Evolutionary conservation across 2,113 vertebrate genomes (phyloP).

Genomic region (Athene cunicularia): DNA sequence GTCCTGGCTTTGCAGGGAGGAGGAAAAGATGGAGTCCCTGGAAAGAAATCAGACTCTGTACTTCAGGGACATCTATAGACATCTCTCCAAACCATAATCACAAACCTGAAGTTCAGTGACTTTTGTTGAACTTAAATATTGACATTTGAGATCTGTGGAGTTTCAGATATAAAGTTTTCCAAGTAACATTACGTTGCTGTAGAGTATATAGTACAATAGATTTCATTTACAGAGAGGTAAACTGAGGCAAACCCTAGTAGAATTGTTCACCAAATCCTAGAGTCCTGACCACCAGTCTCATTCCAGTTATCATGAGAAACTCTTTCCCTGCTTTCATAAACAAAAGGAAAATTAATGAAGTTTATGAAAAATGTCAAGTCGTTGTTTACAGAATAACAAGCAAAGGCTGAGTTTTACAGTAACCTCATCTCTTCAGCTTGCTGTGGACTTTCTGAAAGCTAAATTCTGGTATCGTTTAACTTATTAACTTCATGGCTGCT

Average conservation of each 20-base stretch:
- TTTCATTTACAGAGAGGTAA: not conserved
- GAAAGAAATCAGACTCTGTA: not conserved
- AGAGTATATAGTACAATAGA: not conserved
- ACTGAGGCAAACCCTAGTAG: not conserved
- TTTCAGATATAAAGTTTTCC: not conserved
- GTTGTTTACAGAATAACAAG: not conserved
- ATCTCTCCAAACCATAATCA: not conserved
- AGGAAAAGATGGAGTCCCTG: not conserved
- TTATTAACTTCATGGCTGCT: not conserved
- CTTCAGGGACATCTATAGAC: rapidly evolving
- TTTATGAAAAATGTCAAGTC: not conserved
- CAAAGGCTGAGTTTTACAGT: not conserved
- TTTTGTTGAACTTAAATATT: not conserved
- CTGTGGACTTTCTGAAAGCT: not conserved
- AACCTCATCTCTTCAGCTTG: not conserved
- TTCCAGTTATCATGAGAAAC: too few species aligned
- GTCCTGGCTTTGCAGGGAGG: not conserved
- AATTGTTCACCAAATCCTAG: not conserved
- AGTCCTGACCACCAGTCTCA: not conserved
- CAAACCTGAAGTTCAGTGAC: not conserved
- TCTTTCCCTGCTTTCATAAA: not conserved
- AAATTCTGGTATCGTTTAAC: not conserved
- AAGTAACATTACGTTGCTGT: not conserved
- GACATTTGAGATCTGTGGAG: not conserved
- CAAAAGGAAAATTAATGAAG: not conserved